Evolutionary conservation across 2,113 vertebrate genomes (phyloP), one percentile per base, ranked within the genome.

Genomic region (Salminus brasiliensis): DNA sequence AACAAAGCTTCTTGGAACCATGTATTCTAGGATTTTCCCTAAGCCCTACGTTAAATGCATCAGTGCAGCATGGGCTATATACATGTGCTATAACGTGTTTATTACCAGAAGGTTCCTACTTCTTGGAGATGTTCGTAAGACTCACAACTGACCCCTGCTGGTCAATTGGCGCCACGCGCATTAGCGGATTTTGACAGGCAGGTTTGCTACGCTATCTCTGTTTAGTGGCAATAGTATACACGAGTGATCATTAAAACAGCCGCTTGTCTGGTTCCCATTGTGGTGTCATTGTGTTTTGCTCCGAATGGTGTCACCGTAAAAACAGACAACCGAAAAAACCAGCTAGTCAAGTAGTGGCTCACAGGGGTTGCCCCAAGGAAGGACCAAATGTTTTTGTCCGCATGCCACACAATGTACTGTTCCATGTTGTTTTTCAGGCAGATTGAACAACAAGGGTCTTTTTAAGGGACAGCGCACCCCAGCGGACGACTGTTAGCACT

Each of bases 281-380:
- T 80, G 29, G 36, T 76, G 80, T 80, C 36, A 76, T 73, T 76
- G 66, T 82, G 70, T 63, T 76, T 73, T 69, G 55, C 65, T 49
- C 12, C 65, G 32, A 79, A 59, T 45, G 36, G 21, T 49, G 71
- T 63, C 68, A 74, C 75, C 11, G 4, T 11, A 52, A 43, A 16
- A 72, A 76, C 71, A 53, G 57, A 77, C 85, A 80, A 88, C 88
- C 66, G 23, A 71, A 63, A 59, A 67, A 49, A 89, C 63, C 85
- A 73, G 83, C 85, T 86, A 74, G 85, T 88, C 86, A 85, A 88
- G 91, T 79, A 83, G 83, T 76, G 77, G 53, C 66, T 55, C 11
- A 21, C 39, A 27, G 23, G 29, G 82, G 80, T 86, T 89, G 88
- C 88, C 90, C 83, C 81, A 70, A 41, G n/a, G 36, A 34, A 18